Evolutionary conservation across 2,888 invertebrate genomes (phyloP).

Genomic region (Lithodes maja): DNA sequence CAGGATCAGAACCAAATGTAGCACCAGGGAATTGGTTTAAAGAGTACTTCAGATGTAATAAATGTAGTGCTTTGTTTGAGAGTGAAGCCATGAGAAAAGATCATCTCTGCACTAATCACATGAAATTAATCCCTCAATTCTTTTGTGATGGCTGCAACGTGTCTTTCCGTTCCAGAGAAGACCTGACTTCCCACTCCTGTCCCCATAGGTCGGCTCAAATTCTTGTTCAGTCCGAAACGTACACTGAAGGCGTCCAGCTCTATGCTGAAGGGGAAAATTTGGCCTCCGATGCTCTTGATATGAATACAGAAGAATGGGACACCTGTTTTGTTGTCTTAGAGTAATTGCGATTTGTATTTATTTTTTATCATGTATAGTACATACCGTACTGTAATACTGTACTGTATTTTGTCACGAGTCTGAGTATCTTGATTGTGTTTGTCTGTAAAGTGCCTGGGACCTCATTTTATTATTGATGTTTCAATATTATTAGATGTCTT

Average conservation of each 20-base stretch:
- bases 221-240: slow-evolving; percentile 18
- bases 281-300: slow-evolving; percentile 33
- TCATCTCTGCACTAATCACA: slow-evolving; percentile 30
- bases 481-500: no score
- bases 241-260: slow-evolving; percentile 41
- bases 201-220: slow-evolving; percentile 18
- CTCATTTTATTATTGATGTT: no score
- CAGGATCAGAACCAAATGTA: neutral
- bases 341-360: neutral
- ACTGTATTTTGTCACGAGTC: no score
- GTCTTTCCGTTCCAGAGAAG: slow-evolving; percentile 31
- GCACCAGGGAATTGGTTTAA: slow-evolving; percentile 17
- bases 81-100: slow-evolving; percentile 25
- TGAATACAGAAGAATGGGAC: slow-evolving; percentile 51
- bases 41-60: slow-evolving; percentile 37
- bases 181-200: slow-evolving; percentile 25
- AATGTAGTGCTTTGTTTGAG: slow-evolving; percentile 43
- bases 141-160: slow-evolving; percentile 27
- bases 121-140: slow-evolving; percentile 19
- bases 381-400: no score
- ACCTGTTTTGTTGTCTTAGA: slow-evolving; percentile 46
- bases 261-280: slow-evolving; percentile 45
- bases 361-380: no score
- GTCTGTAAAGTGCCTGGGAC: no score
- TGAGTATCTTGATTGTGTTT: no score